These are phyloP conservation scores for Ostrea denselamellosa DNA, from an alignment of 1,140 invertebrate species.

Conservation along the genomic window DNA sequence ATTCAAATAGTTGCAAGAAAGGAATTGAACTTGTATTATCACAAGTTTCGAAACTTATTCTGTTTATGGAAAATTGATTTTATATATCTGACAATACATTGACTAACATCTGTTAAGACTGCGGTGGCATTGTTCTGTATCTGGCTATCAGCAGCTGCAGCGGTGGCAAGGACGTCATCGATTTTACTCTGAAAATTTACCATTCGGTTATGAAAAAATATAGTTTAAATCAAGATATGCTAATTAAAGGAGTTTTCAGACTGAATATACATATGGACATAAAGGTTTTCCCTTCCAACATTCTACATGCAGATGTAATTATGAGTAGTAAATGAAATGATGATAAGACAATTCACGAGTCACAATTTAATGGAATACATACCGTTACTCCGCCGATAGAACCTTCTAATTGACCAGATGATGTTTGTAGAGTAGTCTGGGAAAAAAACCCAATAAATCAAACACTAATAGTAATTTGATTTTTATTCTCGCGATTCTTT, in stretches of 20 bases:
- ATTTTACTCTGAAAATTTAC: conserved; percentile 43
- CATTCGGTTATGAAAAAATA: too few species aligned
- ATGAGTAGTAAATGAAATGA: too few species aligned
- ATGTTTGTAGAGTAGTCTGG: conserved; percentile 40
- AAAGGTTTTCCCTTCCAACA: too few species aligned
- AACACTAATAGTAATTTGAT: not conserved
- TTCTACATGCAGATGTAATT: too few species aligned
- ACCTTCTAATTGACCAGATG: conserved; percentile 35
- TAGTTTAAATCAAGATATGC: too few species aligned
- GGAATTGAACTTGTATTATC: not conserved
- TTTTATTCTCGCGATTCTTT: too few species aligned
- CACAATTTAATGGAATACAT: conserved; percentile 25
- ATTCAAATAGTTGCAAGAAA: not conserved
- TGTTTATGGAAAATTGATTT: too few species aligned
- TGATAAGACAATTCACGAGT: too few species aligned
- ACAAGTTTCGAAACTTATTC: too few species aligned
- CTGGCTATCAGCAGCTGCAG: conserved; percentile 45
- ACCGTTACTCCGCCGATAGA: conserved; percentile 51
- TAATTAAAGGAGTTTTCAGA: too few species aligned
- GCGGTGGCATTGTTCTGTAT: conserved; percentile 55
- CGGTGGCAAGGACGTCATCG: conserved; percentile 43
- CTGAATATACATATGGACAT: too few species aligned
- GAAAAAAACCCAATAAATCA: not conserved
- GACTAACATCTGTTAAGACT: conserved; percentile 43
- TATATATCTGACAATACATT: too few species aligned